phyloP scores from a whole-genome alignment of 2,888 invertebrate genomes.

The Acanthococcus lagerstroemiae region DNA sequence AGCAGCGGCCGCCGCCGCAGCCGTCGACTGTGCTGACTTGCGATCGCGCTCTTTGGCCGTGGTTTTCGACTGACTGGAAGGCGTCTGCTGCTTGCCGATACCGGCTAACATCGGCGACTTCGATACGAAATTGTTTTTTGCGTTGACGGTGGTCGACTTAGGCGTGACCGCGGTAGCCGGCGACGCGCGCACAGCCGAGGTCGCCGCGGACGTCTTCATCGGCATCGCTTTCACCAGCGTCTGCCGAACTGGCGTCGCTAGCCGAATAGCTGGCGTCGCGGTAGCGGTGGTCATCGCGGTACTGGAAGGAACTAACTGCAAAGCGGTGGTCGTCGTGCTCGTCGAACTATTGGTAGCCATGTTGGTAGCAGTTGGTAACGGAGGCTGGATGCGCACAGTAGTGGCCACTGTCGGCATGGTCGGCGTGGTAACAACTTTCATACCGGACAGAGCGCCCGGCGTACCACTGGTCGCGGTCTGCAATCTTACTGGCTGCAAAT shows the following conservation, averaged over 20 bases:
- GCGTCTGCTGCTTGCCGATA: conserved; percentile 38
- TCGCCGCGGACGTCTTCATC: conserved; percentile 36
- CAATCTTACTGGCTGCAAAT: conserved; percentile 41
- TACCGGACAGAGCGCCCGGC: not conserved
- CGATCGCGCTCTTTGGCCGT: conserved; percentile 68
- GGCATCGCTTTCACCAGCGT: conserved; percentile 39
- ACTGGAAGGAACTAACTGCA: conserved; percentile 1
- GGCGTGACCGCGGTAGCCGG: conserved; percentile 39
- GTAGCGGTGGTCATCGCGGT: not conserved
- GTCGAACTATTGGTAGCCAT: not conserved
- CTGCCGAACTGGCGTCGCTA: conserved; percentile 40
- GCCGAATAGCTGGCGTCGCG: conserved; percentile 2
- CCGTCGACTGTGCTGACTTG: conserved; percentile 52
- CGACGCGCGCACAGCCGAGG: conserved; percentile 34
- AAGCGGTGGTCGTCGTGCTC: not conserved
- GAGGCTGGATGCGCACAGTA: conserved; percentile 17
- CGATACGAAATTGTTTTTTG: conserved; percentile 20
- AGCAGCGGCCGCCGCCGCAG: conserved; percentile 18
- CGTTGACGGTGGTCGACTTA: conserved; percentile 45
- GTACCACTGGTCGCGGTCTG: conserved; percentile 39
- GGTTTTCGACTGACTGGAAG: conserved; percentile 40
- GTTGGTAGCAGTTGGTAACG: not conserved
- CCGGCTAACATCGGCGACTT: conserved; percentile 24
- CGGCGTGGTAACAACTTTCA: conserved; percentile 27
- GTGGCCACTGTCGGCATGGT: conserved; percentile 27